Evolutionary conservation across 2,113 vertebrate genomes (phyloP).

Genomic region (Prietella phreatophila): DNA sequence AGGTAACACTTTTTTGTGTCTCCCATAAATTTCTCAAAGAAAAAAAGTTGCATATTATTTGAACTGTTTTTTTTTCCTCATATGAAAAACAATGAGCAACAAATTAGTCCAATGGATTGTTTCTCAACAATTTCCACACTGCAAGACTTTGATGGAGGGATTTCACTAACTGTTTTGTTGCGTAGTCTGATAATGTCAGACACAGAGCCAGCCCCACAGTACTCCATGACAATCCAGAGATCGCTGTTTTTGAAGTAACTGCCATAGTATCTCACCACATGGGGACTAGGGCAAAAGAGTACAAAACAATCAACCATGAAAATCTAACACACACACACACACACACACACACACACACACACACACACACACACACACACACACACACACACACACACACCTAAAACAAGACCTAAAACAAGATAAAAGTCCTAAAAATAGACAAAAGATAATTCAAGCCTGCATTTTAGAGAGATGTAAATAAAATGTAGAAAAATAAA

Average conservation of each 20-base stretch:
- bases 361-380: no score
- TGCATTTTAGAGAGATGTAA: no score
- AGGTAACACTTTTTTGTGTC: not conserved
- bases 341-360: no score
- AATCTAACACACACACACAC: no score
- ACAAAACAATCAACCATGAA: conserved; percentile 11
- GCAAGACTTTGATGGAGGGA: not conserved
- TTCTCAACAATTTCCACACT: not conserved
- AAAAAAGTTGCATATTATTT: not conserved
- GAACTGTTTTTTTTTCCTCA: not conserved
- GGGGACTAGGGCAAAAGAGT: conserved; percentile 75
- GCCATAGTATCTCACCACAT: conserved; percentile 98
- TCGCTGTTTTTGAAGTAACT: conserved; percentile 99
- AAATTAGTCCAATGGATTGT: not conserved
- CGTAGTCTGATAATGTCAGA: conserved; percentile 97
- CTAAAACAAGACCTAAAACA: no score
- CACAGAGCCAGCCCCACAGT: conserved; percentile 96
- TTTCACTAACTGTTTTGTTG: conserved; percentile 89
- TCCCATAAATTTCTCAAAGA: not conserved
- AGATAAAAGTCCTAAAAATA: no score
- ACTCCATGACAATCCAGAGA: conserved; percentile 99
- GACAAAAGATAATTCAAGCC: no score
- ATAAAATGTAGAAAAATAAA: no score
- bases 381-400: no score
- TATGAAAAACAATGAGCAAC: not conserved